A percentile compares a stretch with the other conserved stretches of the same genome.
Conservation (phyloP, 1,140 invertebrate genomes). For the Drosophila tropicalis region DNA sequence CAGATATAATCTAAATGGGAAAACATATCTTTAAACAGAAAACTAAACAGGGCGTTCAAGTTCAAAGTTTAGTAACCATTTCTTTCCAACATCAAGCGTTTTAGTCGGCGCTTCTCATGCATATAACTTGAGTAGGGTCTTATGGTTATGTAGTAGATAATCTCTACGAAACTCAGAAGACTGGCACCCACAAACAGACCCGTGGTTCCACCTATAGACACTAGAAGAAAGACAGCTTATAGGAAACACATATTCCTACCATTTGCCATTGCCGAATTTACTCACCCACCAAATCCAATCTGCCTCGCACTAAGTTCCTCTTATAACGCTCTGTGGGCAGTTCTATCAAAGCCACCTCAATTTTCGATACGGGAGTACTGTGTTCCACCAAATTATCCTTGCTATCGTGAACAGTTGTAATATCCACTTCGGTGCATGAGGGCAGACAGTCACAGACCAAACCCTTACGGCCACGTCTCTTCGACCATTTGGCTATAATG, state of each 20-base stretch:
- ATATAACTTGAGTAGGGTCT: conserved; percentile 79
- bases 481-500: conserved; percentile 84
- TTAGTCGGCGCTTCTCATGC: conserved; percentile 54
- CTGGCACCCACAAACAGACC: conserved; percentile 87
- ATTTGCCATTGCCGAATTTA: background rate
- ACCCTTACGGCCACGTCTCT: conserved; percentile 79
- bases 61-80: background rate
- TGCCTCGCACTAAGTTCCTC: conserved; percentile 86
- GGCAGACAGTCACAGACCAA: conserved; percentile 86
- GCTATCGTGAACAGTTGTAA: conserved; percentile 85
- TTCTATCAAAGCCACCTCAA: conserved; percentile 85
- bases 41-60: background rate
- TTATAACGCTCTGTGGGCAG: conserved; percentile 86
- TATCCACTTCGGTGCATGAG: conserved; percentile 87
- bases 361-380: conserved; percentile 80
- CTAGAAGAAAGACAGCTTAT: conserved; percentile 62
- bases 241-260: background rate
- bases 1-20: too few relatives aligned
- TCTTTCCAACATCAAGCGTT: conserved; percentile 24
- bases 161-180: conserved; percentile 86
- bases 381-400: conserved; percentile 79
- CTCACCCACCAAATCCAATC: conserved; percentile 87
- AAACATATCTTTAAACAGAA: background rate
- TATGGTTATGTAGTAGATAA: conserved; percentile 85
- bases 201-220: conserved; percentile 87